phyloP scores from a whole-genome alignment of 2,888 invertebrate species.

The Tetramorium bicarinatum region DNA sequence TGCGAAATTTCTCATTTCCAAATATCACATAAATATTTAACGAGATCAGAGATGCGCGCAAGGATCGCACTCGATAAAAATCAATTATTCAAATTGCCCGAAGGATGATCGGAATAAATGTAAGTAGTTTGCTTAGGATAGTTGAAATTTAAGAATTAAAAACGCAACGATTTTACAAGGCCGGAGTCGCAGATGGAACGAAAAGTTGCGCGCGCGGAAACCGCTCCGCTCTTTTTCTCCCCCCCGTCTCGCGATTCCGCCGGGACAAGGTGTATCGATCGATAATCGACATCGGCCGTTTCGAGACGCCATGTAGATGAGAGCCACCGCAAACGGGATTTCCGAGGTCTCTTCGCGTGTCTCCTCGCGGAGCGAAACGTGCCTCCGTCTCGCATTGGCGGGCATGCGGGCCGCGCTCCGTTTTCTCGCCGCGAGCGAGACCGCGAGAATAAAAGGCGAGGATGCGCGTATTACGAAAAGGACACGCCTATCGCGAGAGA shows the following conservation, averaged over 20 bases:
- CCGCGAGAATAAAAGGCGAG: slow-evolving; percentile 39
- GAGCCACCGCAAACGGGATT: slow-evolving; percentile 46
- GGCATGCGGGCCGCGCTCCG: slow-evolving; percentile 77
- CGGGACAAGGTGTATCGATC: neutral
- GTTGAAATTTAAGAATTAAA: neutral
- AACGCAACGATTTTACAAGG: neutral
- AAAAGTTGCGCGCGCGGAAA: neutral
- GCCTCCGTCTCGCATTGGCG: slow-evolving; percentile 79
- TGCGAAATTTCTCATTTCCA: neutral
- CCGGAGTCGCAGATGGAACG: neutral
- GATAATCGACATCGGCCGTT: neutral
- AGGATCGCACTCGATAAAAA: neutral
- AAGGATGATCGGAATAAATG: neutral
- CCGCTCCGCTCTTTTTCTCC: neutral
- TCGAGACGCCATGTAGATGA: neutral
- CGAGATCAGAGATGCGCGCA: neutral
- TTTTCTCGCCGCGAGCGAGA: slow-evolving; percentile 68
- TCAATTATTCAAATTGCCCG: too few relatives aligned
- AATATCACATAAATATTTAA: neutral
- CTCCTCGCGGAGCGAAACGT: slow-evolving; percentile 64
- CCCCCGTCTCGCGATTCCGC: neutral
- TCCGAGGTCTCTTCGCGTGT: slow-evolving; percentile 61
- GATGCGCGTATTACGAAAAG: slow-evolving; percentile 43
- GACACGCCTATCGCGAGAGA: slow-evolving; percentile 25
- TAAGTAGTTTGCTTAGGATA: too few relatives aligned